Evolutionary conservation across 2,797 vertebrate species (phyloP).

Genomic region (Xenops minutus): DNA sequence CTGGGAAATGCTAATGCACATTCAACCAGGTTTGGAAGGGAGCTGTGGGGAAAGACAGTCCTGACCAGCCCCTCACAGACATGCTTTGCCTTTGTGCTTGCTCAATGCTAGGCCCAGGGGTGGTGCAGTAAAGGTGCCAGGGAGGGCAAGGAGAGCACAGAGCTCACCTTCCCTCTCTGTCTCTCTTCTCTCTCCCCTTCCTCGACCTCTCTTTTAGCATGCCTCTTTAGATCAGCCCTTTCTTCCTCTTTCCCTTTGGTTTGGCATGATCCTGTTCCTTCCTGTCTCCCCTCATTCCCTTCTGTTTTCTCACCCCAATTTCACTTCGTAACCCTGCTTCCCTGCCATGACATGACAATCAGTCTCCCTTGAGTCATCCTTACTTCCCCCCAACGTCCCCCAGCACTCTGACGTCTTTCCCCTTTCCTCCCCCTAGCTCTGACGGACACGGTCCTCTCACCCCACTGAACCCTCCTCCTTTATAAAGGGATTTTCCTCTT

Average conservation of each 20-base stretch:
- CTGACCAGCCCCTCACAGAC: background rate
- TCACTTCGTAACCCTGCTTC: background rate
- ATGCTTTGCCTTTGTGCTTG: background rate
- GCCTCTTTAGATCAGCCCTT: background rate
- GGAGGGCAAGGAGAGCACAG: background rate
- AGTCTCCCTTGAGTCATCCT: conserved; percentile 70
- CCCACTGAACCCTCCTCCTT: conserved; percentile 62
- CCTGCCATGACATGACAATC: conserved; percentile 15
- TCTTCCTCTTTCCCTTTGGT: background rate
- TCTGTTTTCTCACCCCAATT: background rate
- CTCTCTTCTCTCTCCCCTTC: background rate
- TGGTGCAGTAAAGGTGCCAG: background rate
- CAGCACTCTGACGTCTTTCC: conserved; percentile 84
- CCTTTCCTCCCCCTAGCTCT: conserved; percentile 72
- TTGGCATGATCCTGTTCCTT: background rate
- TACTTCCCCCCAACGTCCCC: conserved; percentile 64
- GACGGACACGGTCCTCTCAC: conserved; percentile 77
- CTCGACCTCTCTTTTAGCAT: background rate
- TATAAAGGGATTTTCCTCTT: conserved; percentile 75
- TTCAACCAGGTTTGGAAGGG: background rate
- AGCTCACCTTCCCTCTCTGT: background rate
- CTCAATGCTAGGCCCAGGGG: background rate
- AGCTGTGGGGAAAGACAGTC: background rate
- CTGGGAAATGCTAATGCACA: rapidly evolving
- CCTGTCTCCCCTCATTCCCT: background rate